These are phyloP conservation scores for Xenops minutus DNA, from an alignment of 2,797 vertebrate species.

Conservation along the genomic window DNA sequence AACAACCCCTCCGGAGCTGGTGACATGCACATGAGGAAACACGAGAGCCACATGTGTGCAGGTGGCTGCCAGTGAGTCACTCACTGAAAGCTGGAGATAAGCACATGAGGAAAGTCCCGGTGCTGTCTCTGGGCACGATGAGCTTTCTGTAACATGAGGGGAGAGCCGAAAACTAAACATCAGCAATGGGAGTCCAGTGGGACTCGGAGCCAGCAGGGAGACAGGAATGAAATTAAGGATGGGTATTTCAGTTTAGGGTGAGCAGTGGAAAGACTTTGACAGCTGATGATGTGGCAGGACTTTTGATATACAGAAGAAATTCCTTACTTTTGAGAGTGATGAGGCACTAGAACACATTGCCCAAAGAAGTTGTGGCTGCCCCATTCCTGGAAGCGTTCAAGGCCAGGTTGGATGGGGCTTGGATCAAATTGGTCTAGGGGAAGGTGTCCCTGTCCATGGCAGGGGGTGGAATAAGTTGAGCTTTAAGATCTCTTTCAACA, in stretches of 20 bases:
- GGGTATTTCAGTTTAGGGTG: not conserved
- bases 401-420: not conserved
- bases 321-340: not conserved
- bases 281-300: not conserved
- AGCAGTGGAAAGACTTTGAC: not conserved
- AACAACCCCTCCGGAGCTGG: fast-evolving
- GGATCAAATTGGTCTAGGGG: not conserved
- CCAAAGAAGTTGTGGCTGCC: not conserved
- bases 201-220: not conserved
- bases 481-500: not conserved
- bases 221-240: not conserved
- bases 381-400: not conserved
- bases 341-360: not conserved
- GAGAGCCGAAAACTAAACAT: not conserved
- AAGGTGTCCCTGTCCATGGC: not conserved
- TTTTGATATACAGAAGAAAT: not conserved
- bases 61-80: not conserved
- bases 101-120: not conserved
- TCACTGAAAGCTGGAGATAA: not conserved
- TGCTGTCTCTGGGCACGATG: fast-evolving
- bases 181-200: fast-evolving
- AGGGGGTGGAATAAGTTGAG: not conserved
- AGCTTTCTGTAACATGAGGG: not conserved
- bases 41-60: not conserved
- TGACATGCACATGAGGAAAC: not conserved